phyloP scores from a whole-genome alignment of 2,888 invertebrate species.

The Chrysolina oricalcia region DNA sequence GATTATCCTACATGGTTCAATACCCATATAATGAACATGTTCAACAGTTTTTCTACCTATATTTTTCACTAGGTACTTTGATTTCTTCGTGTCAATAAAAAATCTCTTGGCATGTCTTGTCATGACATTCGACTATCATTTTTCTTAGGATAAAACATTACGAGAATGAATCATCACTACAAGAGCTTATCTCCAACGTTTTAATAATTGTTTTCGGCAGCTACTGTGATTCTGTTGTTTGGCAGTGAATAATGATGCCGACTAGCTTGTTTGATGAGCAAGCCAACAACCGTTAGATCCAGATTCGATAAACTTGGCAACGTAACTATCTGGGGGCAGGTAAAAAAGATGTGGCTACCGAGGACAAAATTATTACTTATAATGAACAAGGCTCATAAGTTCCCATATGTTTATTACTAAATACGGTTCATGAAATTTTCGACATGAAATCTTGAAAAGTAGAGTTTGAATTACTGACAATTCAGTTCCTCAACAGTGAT shows the following conservation, averaged over 20 bases:
- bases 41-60: not conserved
- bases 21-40: no score
- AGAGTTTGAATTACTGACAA: no score
- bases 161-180: constrained; percentile 54
- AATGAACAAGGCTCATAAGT: no score
- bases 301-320: constrained; percentile 47
- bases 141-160: constrained; percentile 42
- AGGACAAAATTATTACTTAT: no score
- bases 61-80: not conserved
- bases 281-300: constrained; percentile 43
- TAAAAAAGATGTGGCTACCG: constrained; percentile 36
- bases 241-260: constrained; percentile 55
- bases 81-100: not conserved
- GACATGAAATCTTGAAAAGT: no score
- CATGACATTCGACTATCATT: constrained; percentile 30
- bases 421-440: no score
- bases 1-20: no score
- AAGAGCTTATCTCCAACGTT: constrained; percentile 50
- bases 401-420: no score
- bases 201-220: constrained; percentile 58
- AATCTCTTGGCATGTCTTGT: not conserved
- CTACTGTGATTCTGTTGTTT: constrained; percentile 59
- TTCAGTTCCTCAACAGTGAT: no score
- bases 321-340: constrained; percentile 42
- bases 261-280: constrained; percentile 50